Evolutionary conservation across 1,140 invertebrate genomes (phyloP), one percentile per base, ranked within the genome.

Genomic region (Tribolium castaneum): DNA sequence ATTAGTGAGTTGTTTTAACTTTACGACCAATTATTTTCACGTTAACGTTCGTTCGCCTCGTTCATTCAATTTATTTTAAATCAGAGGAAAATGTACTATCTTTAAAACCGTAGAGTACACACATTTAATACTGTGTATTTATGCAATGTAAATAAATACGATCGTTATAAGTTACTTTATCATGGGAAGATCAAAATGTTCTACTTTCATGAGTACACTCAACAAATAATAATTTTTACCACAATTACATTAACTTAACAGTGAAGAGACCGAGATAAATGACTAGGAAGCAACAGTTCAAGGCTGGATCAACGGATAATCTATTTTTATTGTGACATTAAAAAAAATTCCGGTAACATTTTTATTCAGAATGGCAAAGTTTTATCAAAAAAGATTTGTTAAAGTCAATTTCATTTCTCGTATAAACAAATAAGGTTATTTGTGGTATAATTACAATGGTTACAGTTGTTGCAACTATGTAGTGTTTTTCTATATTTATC

Each of bases 1-100:
- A 92, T 95, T 86, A 94, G 96, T 98, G 89, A 93, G 94, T 92
- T 81, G 62, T 35, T 70, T 54, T 78, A 12, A 6, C 22, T 50
- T 22, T 62, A n/a, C 22, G 25, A 30, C 25, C 25, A 30, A 3
- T 30, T 30, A 30, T 30, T 30, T 30, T 30, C 25, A 30, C 25
- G 25, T 30, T 30, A 16, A 50, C 10, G 45, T 49, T 75, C 49
- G 10, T 59, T 39, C 12, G 5, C 19, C 54, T 59, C 19, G n/a
- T 59, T 59, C 19, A 59, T n/a, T 45, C 7, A 45, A 45, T 45
- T 45, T 45, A n/a, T 45, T 45, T 10, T 45, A 45, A 45, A 45
- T 30, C 25, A 30, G 25, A 30, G 25, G 7, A 45, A 9, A 45
- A 45, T 45, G 9, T n/a, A 45, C n/a, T 45, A 10, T 10, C 39